These are phyloP conservation scores for Scatophagus argus DNA, from an alignment of 2,113 vertebrate species.

Conservation along the genomic window DNA sequence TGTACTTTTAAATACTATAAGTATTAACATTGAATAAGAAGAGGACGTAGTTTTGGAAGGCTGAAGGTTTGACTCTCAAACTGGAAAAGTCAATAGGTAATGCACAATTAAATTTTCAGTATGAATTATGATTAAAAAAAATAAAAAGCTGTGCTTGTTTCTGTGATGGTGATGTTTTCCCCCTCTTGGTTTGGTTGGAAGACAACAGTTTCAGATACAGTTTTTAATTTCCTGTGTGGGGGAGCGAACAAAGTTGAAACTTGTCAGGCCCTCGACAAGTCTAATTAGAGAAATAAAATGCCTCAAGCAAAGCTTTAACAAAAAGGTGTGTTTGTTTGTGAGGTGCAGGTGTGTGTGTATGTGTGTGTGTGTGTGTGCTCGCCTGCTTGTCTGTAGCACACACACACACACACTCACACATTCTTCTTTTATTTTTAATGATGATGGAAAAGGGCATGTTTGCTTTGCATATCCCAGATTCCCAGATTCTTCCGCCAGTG, in stretches of 20 bases:
- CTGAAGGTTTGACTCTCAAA: background rate
- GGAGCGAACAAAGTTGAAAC: slow-evolving; percentile 60
- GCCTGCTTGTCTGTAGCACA: slow-evolving; percentile 7
- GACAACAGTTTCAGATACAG: slow-evolving; percentile 42
- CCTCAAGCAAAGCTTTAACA: slow-evolving; percentile 56
- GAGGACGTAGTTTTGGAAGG: background rate
- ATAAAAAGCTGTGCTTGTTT: slow-evolving; percentile 1
- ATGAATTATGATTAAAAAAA: slow-evolving; percentile 25
- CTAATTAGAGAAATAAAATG: slow-evolving; percentile 64
- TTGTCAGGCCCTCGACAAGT: slow-evolving; percentile 55
- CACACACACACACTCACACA: slow-evolving; percentile 1
- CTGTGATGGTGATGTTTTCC: slow-evolving; percentile 15
- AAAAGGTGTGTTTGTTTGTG: slow-evolving; percentile 47
- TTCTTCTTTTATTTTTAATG: slow-evolving; percentile 38
- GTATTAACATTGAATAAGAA: background rate
- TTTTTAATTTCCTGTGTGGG: slow-evolving; percentile 70
- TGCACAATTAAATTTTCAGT: slow-evolving; percentile 8
- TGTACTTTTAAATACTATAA: too few relatives aligned
- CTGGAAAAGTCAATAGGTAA: slow-evolving; percentile 9
- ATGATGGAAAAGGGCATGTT: slow-evolving; percentile 61
- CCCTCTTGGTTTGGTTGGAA: slow-evolving; percentile 39
- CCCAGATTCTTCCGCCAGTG: slow-evolving; percentile 65
- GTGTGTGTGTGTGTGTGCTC: slow-evolving; percentile 2
- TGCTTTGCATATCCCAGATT: slow-evolving; percentile 61
- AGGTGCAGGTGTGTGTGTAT: slow-evolving; percentile 12